phyloP scores from a whole-genome alignment of 2,888 invertebrate species.

The Disparrhopalites patrizii region DNA sequence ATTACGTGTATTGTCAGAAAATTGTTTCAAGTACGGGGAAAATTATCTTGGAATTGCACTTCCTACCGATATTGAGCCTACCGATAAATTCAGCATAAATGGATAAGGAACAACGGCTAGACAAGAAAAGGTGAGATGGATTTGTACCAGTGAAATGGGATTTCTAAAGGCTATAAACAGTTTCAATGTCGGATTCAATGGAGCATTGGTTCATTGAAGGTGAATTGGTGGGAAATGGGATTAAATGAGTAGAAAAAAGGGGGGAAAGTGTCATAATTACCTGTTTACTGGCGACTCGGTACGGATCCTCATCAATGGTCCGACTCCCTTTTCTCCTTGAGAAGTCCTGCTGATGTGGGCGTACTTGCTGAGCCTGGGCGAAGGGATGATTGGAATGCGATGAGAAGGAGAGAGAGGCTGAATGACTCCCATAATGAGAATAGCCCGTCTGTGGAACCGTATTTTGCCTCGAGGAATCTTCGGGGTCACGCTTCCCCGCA shows the following conservation, averaged over 20 bases:
- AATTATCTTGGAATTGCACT: neutral
- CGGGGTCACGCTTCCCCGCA: slow-evolving; percentile 47
- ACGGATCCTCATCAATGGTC: slow-evolving; percentile 24
- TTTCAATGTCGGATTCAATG: too few relatives aligned
- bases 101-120: too few relatives aligned
- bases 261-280: slow-evolving; percentile 9
- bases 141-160: too few relatives aligned
- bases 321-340: slow-evolving; percentile 38
- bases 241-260: too few relatives aligned
- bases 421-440: slow-evolving; percentile 40
- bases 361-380: slow-evolving; percentile 40
- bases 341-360: slow-evolving; percentile 16
- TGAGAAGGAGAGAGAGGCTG: slow-evolving; percentile 40
- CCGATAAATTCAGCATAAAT: too few relatives aligned
- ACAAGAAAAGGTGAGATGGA: too few relatives aligned
- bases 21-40: too few relatives aligned
- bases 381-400: slow-evolving; percentile 49
- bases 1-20: too few relatives aligned
- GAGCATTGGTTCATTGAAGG: too few relatives aligned
- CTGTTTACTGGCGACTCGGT: slow-evolving; percentile 32
- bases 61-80: too few relatives aligned
- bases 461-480: slow-evolving; percentile 38
- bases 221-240: too few relatives aligned
- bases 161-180: too few relatives aligned
- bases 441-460: slow-evolving; percentile 38